Base-by-base conservation (phyloP, 2,797 vertebrate genomes). In the Alosa sapidissima region DNA sequence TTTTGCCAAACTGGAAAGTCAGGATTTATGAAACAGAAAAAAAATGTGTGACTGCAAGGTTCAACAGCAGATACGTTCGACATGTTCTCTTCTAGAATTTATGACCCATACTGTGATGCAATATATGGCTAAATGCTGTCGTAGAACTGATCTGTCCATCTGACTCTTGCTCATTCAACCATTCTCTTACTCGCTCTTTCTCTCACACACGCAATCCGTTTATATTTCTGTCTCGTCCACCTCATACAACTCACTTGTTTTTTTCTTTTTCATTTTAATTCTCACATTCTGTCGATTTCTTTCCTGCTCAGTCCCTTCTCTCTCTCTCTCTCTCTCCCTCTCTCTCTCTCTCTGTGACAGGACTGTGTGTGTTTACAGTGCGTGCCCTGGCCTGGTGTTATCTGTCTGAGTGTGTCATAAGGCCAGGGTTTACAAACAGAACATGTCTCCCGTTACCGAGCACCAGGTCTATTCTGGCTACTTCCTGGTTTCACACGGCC, bases 1-100 rank as follows among this genome's bases (percentile, higher is more conserved):
- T 90, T 93, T 90, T 7, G 91, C 91, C 90, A 94, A 95, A 95
- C 94, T 93, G 94, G 94, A 95, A 94, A 96, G 92, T 94, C 94
- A 92, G 91, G 94, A 93, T 93, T 94, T 91, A 91, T 90, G 89
- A 91, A 87, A 87, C 88, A 88, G 85, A 62, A 91, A 91, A 93
- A 92, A 93, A 94, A 94, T 92, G 90, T 88, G 91, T 92, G 88
- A 92, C 93, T 94, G 92, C 88, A 88, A 93, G 93, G 91, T 94
- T 93, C 91, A 91, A 89, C 90, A 89, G 88, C 90, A 89, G 90
- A 92, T 24, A 11, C 88, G 89, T 90, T 88, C 83, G 89, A 87
- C 87, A 91, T 81, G 84, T 91, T 89, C 90, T 41, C 41, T 85
- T 87, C 81, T 19, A 47, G 41, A 47, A 78, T 78, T 78, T 78